These are phyloP conservation scores for Drosophila percnosoma DNA, from an alignment of 2,888 invertebrate genomes.

Conservation along the genomic window DNA sequence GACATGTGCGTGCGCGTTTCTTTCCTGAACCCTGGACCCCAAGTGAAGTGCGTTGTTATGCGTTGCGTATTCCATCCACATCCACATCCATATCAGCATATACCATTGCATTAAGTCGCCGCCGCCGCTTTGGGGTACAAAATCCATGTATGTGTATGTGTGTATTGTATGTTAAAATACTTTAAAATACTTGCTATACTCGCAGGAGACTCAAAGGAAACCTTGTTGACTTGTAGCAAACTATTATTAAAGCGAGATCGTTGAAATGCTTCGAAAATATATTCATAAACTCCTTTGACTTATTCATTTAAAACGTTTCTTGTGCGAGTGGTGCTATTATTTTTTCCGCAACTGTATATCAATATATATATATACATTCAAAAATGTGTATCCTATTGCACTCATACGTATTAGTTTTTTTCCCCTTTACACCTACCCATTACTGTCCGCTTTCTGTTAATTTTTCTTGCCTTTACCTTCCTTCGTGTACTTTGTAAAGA, in stretches of 20 bases:
- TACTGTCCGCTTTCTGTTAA: background rate
- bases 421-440: background rate
- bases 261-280: background rate
- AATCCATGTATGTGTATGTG: background rate
- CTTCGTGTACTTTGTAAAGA: background rate
- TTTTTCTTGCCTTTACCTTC: background rate
- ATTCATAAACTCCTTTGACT: background rate
- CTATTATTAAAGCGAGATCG: background rate
- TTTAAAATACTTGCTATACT: background rate
- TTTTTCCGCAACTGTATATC: background rate
- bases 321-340: background rate
- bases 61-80: conserved; percentile 14
- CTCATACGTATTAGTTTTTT: background rate
- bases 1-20: conserved; percentile 10
- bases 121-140: background rate
- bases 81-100: background rate
- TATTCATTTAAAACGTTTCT: background rate
- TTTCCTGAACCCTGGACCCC: conserved; percentile 25
- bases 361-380: background rate
- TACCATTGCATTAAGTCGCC: background rate
- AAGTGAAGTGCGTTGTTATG: conserved; percentile 32
- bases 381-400: background rate
- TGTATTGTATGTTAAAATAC: background rate
- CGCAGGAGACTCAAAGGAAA: background rate
- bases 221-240: background rate